Conservation (phyloP, 37 sponge, comb jelly and placozoan genomes). For the Haliclona indistincta region DNA sequence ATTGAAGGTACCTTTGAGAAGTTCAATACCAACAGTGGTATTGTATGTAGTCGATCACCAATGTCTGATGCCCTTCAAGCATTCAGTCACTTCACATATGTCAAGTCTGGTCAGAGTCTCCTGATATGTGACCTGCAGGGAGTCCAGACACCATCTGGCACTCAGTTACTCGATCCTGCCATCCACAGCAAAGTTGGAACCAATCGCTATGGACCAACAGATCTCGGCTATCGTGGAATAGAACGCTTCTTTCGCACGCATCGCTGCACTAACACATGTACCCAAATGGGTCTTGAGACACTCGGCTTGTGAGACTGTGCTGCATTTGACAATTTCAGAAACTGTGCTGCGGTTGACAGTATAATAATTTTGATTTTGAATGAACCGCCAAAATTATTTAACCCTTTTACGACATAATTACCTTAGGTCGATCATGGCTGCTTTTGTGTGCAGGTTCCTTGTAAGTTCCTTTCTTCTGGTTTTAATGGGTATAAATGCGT, state of each 20-base stretch:
- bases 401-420: too few relatives aligned
- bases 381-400: too few relatives aligned
- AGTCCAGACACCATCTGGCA: neutral
- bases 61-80: conserved; percentile 61
- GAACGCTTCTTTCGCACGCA: conserved; percentile 64
- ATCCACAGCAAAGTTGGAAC: conserved; percentile 40
- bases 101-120: conserved; percentile 45
- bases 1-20: conserved; percentile 53
- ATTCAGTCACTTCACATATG: conserved; percentile 71
- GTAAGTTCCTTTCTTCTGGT: too few relatives aligned
- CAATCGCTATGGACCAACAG: conserved; percentile 40
- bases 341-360: too few relatives aligned
- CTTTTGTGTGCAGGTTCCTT: too few relatives aligned
- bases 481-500: too few relatives aligned
- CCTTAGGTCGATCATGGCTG: too few relatives aligned
- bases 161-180: conserved; percentile 63
- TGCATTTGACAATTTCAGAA: too few relatives aligned
- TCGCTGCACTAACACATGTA: conserved; percentile 38
- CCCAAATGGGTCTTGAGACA: conserved; percentile 38
- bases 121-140: conserved; percentile 74
- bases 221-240: conserved; percentile 47
- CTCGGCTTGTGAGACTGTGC: too few relatives aligned
- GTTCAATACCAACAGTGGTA: conserved; percentile 63
- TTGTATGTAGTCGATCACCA: conserved; percentile 21
- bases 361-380: too few relatives aligned